Evolutionary conservation across 1,140 invertebrate genomes (phyloP), one percentile per base, ranked within the genome.

Genomic region (Drosophila mayri): DNA sequence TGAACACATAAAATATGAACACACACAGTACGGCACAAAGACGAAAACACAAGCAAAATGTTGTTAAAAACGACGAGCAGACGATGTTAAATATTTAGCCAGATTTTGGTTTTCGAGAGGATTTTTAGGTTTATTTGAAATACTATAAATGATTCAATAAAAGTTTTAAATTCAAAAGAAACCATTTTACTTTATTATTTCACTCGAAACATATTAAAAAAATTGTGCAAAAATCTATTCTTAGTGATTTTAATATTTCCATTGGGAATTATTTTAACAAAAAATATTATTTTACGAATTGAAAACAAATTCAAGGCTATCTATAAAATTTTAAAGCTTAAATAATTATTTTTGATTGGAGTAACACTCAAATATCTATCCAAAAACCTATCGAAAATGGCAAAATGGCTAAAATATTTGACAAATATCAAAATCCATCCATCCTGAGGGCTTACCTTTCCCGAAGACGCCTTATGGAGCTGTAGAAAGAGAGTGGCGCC

Each of bases 391-490:
- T 66, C 10, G 47, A 60, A 14, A 35, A 43, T 25, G 38, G 6
- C 8, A 18, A 47, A 40, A 30, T 37, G 54, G 22, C 22, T 25
- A 12, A 30, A 18, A 16, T 35, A 22, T 47, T 4, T 37, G 32
- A 40, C 7, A 22, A 10, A 12, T 14, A 60, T 40, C 18, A 10
- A 18, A 14, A 40, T 30, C 28, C 11, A 35, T 12, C 22, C 50
- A 52, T 41, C 44, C 7, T 28, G 20, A 37, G 32, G 47, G 62
- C 88, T 91, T 91, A 91, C 90, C 90, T 91, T 91, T 65, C 73
- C 72, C 54, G 90, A 86, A 46, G 90, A 91, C 35, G 90, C 81
- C 79, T 80, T 91, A 72, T 91, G 88, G 50, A 91, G 67, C 90
- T 91, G 85, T 58, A 73, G 84, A 55, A 52, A 46, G 25, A 55